phyloP scores from a whole-genome alignment of 2,888 invertebrate genomes.

The Drosophila bunnanda region DNA sequence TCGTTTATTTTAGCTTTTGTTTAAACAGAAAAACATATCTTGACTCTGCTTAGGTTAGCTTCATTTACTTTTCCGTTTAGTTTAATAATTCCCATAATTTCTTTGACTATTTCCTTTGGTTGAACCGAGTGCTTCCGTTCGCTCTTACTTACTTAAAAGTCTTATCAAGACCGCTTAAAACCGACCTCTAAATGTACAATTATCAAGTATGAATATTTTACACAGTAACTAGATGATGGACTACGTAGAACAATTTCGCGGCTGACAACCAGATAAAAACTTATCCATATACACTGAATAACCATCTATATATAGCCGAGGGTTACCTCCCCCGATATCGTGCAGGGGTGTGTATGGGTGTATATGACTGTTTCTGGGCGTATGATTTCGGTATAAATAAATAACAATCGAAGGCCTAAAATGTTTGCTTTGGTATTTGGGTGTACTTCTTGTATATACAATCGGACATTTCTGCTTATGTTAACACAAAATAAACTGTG shows the following conservation, averaged over 20 bases:
- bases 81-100: conserved; percentile 22
- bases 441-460: conserved; percentile 31
- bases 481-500: conserved; percentile 20
- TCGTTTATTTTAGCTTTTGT: conserved; percentile 57
- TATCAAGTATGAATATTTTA: conserved; percentile 72
- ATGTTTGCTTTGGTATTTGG: conserved; percentile 18
- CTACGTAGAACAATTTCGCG: conserved; percentile 68
- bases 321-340: conserved; percentile 9
- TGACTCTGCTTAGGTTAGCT: conserved; percentile 48
- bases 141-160: conserved; percentile 73
- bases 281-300: conserved; percentile 69
- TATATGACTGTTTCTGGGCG: background rate
- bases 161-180: conserved; percentile 81
- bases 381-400: conserved; percentile 34
- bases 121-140: conserved; percentile 29
- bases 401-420: conserved; percentile 39
- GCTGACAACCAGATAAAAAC: conserved; percentile 72
- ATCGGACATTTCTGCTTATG: conserved; percentile 42
- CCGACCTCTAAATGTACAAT: conserved; percentile 77
- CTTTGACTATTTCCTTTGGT: conserved; percentile 32
- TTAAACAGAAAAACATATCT: conserved; percentile 72
- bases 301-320: conserved; percentile 43
- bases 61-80: conserved; percentile 39
- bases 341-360: conserved; percentile 6
- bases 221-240: conserved; percentile 74